Evolutionary conservation across 1,140 invertebrate genomes (phyloP).

Genomic region (Drosophila sturtevanti): DNA sequence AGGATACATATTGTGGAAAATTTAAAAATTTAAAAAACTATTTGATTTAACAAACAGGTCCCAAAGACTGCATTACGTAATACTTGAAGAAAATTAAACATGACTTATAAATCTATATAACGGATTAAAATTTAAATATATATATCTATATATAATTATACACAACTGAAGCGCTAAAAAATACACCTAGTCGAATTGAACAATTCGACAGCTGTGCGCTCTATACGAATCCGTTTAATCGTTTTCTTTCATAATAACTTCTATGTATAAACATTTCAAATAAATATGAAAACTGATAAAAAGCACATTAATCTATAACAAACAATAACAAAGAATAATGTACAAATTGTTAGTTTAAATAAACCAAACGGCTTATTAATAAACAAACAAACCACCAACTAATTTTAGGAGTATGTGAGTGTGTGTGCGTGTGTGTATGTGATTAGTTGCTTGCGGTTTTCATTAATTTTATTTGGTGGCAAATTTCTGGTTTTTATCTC

Average conservation of each 20-base stretch:
- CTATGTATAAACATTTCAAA: constrained; percentile 52
- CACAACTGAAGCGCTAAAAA: background rate
- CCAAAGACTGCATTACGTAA: too few relatives aligned
- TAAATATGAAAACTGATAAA: constrained; percentile 46
- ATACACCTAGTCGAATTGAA: constrained; percentile 31
- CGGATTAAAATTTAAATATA: too few relatives aligned
- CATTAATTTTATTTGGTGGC: background rate
- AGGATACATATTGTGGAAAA: too few relatives aligned
- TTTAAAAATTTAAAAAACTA: too few relatives aligned
- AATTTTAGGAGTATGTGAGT: background rate
- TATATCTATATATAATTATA: background rate
- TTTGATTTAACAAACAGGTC: too few relatives aligned
- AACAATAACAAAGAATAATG: constrained; percentile 59
- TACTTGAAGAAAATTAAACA: too few relatives aligned
- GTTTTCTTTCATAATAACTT: background rate
- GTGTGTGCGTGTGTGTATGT: background rate
- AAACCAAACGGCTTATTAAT: constrained; percentile 28
- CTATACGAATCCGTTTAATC: background rate
- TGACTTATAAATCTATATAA: background rate
- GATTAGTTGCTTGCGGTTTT: background rate
- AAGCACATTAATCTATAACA: constrained; percentile 52
- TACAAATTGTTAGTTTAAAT: constrained; percentile 59
- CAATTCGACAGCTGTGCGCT: too few relatives aligned
- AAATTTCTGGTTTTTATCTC: constrained; percentile 12
- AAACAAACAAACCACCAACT: background rate